Conservation (phyloP, 1,140 invertebrate species). For the Anastrepha ludens region DNA sequence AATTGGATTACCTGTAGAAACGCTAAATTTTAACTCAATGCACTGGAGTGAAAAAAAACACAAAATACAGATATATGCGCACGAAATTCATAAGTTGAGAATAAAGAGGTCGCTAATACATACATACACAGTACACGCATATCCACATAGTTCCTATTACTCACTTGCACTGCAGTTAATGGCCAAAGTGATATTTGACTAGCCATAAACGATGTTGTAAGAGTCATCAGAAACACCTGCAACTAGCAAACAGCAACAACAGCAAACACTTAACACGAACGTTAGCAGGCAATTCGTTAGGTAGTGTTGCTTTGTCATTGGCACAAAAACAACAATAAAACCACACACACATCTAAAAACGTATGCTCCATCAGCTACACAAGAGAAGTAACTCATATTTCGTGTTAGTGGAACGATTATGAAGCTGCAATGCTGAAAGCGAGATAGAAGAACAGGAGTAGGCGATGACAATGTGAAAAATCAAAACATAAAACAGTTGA, state of each 20-base stretch:
- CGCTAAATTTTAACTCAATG: too few relatives aligned
- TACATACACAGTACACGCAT: too few relatives aligned
- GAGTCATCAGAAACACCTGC: constrained; percentile 21
- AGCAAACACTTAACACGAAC: not conserved
- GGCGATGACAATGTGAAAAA: not conserved
- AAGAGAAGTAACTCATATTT: not conserved
- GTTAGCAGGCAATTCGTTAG: constrained; percentile 7
- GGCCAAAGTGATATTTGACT: not conserved
- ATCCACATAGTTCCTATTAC: too few relatives aligned
- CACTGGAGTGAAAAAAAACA: not conserved
- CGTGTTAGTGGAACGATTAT: not conserved
- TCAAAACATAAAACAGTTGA: constrained; percentile 6
- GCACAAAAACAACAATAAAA: not conserved
- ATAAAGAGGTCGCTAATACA: too few relatives aligned
- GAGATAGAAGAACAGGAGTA: not conserved
- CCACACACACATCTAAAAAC: not conserved
- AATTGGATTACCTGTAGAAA: too few relatives aligned
- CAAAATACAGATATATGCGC: not conserved
- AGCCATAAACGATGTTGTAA: not conserved
- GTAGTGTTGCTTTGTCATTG: not conserved
- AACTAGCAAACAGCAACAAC: not conserved
- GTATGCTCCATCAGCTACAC: too few relatives aligned
- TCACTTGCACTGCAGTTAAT: not conserved
- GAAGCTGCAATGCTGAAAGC: not conserved
- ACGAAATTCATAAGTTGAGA: not conserved